Conservation (phyloP, 2,113 vertebrate species). For the Spea multiplicata region DNA sequence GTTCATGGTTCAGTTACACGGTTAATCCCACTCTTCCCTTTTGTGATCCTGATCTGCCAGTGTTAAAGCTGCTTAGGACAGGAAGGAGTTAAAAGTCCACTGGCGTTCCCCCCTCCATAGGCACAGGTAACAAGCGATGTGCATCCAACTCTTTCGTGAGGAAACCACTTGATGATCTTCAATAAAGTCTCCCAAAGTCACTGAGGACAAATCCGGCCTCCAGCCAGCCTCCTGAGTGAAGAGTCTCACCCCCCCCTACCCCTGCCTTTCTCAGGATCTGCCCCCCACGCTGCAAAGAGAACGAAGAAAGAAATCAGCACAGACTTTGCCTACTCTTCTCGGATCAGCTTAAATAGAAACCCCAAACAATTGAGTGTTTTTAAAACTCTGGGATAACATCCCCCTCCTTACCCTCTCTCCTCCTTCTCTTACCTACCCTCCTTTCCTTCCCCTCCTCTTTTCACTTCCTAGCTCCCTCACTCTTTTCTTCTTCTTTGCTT, state of each 20-base stretch:
- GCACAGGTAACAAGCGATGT: conserved; percentile 28
- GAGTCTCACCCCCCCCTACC: conserved; percentile 54
- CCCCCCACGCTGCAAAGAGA: conserved; percentile 35
- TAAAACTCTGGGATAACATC: conserved; percentile 28
- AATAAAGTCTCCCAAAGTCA: conserved; percentile 41
- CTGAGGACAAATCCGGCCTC: conserved; percentile 45
- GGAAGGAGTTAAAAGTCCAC: conserved; percentile 13
- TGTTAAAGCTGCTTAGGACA: neutral
- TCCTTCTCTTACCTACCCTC: conserved; percentile 22
- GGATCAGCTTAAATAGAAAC: conserved; percentile 30
- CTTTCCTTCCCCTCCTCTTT: conserved; percentile 40
- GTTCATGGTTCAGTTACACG: conserved; percentile 15
- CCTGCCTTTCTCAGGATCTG: conserved; percentile 49
- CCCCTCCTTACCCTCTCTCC: conserved; percentile 26
- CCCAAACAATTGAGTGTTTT: conserved; percentile 42
- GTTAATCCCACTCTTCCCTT: neutral
- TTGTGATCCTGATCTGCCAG: conserved; percentile 1
- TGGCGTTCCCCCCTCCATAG: conserved; percentile 2
- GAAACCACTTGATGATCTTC: conserved; percentile 38
- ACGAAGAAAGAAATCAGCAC: conserved; percentile 21
- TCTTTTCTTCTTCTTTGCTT: conserved; percentile 19
- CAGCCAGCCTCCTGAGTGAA: conserved; percentile 34
- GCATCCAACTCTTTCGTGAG: conserved; percentile 4
- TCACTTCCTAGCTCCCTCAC: conserved; percentile 39
- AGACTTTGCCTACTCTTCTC: conserved; percentile 34